A percentile compares a stretch with the other conserved stretches of the same genome.
Evolutionary conservation across 30 jellyfish, hydroid and myxozoan genomes (phyloP).

Genomic region (Hydractinia symbiolongicarpus): DNA sequence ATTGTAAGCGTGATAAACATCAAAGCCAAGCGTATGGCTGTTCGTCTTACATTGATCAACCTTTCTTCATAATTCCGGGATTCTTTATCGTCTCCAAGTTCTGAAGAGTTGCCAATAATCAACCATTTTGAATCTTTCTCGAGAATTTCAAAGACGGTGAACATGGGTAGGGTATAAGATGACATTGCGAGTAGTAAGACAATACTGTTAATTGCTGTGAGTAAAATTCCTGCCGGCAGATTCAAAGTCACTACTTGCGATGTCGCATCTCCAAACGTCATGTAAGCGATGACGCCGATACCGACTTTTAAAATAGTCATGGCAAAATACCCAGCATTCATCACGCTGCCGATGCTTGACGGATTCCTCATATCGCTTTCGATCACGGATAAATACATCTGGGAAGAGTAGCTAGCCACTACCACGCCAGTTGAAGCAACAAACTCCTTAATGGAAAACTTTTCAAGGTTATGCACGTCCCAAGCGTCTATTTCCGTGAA

Average conservation of each 20-base stretch:
- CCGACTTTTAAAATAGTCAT: conserved; percentile 53
- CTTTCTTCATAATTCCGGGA: background rate
- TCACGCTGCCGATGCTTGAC: conserved; percentile 36
- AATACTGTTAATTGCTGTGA: conserved; percentile 34
- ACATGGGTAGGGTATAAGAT: conserved; percentile 62
- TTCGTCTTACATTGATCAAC: background rate
- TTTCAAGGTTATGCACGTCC: background rate
- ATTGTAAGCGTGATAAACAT: conserved; percentile 27
- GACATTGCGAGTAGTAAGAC: conserved; percentile 65
- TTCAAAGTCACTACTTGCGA: conserved; percentile 59
- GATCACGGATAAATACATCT: conserved; percentile 64
- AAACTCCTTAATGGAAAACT: conserved; percentile 10
- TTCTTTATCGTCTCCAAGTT: background rate
- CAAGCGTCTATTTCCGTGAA: background rate
- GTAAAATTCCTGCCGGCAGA: conserved; percentile 54
- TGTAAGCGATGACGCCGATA: conserved; percentile 62
- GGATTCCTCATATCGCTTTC: conserved; percentile 63
- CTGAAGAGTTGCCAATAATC: background rate
- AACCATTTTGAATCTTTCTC: conserved; percentile 53
- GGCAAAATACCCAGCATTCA: conserved; percentile 45
- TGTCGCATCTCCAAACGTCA: conserved; percentile 54
- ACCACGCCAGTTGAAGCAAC: conserved; percentile 53
- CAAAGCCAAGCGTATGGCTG: background rate
- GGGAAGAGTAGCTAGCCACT: conserved; percentile 66
- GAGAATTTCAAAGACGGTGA: conserved; percentile 65